Conservation (phyloP, 2,113 vertebrate species). For the Acinonyx jubatus region DNA sequence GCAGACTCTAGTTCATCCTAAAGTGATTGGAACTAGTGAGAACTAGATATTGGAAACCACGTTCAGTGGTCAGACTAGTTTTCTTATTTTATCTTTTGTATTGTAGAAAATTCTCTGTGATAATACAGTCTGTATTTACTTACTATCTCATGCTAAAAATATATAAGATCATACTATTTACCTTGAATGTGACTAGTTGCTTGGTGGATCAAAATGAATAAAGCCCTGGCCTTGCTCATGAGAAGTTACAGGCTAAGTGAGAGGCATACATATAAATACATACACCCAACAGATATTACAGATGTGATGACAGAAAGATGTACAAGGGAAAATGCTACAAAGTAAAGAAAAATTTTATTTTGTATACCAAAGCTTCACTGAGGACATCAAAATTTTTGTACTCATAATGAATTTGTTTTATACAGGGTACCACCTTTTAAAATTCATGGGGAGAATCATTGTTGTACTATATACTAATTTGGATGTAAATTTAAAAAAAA, state of each 20-base stretch:
- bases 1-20: conserved; percentile 73
- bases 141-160: conserved; percentile 46
- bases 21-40: conserved; percentile 63
- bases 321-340: conserved; percentile 1
- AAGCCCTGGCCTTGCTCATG: background rate
- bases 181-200: background rate
- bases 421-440: conserved; percentile 31
- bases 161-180: conserved; percentile 7
- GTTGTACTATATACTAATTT: too few species aligned
- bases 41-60: conserved; percentile 40
- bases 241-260: conserved; percentile 6
- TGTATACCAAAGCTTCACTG: background rate
- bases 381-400: conserved; percentile 49
- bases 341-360: conserved; percentile 39
- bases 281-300: background rate
- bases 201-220: conserved; percentile 8
- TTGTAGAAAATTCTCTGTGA: background rate
- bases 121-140: conserved; percentile 41
- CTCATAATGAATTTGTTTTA: conserved; percentile 48
- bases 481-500: too few species aligned
- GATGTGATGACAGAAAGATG: conserved; percentile 4
- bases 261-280: background rate
- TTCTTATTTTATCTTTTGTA: conserved; percentile 15
- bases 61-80: background rate
- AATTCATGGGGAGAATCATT: background rate